Base-by-base conservation (phyloP, 2,888 invertebrate species). In the Drepana falcataria region DNA sequence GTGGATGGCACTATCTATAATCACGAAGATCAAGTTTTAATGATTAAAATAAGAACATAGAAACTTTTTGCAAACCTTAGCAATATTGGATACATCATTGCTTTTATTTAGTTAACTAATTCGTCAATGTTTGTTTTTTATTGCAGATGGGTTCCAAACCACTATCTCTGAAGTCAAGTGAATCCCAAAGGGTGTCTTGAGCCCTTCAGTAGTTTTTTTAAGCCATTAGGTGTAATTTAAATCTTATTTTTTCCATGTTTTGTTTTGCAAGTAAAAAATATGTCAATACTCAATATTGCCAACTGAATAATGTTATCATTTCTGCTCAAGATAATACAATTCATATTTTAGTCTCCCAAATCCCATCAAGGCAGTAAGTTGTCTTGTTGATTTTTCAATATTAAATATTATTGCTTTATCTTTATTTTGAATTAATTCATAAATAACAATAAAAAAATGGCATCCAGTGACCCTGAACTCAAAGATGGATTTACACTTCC, bases 401-500 rank as follows among this genome's bases (percentile, higher is more conserved):
- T 61, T 55, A 44, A 53, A 41, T 21, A 21, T 21, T 21, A 21
- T 21, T 21, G 21, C 21, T 21, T 54, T 40, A 53, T 44, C 56
- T 55, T 35, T 57, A 35, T 57, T 59, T 53, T 57, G 58, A 52
- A 53, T 51, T 47, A 47, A 58, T 51, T 54, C 59, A 52, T 56
- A 55, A 44, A 53, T 48, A 57, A 61, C 49, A 37, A 57, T 53
- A 54, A 55, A 51, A 79, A 60, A 56, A 91, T 91, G 91, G 85
- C 90, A 61, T 84, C 92, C 60, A 90, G 91, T 72, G 93, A 93
- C 71, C 91, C 93, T 52, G 92, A 93, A 76, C 76, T 93, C 63
- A 92, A 92, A 63, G 92, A 93, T 71, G 94, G 93, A 67, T 92
- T 94, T 63, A 92, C 93, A 51, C 81, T 95, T 59, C 95, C 95